phyloP scores from a whole-genome alignment of 2,888 invertebrate species.

The Marasmarcha lunaedactyla region DNA sequence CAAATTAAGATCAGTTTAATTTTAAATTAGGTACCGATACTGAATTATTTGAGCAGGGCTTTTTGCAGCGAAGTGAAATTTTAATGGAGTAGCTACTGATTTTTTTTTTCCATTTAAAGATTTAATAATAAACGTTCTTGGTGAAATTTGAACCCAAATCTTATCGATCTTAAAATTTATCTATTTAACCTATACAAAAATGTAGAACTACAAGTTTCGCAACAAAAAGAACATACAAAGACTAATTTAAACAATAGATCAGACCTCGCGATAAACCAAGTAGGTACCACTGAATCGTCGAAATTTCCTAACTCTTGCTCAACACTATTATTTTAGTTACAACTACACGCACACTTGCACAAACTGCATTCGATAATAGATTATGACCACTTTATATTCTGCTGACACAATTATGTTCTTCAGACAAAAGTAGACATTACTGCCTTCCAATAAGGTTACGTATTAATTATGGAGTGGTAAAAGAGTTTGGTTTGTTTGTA shows the following conservation, averaged over 20 bases:
- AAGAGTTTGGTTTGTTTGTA: neutral
- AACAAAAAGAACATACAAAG: neutral
- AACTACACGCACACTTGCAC: constrained; percentile 37
- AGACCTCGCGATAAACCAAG: constrained; percentile 3
- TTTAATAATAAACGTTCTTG: too few relatives aligned
- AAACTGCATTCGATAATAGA: constrained; percentile 40
- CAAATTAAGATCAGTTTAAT: too few relatives aligned
- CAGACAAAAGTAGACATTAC: constrained; percentile 22
- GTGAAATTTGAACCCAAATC: too few relatives aligned
- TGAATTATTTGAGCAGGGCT: too few relatives aligned
- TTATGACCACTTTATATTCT: constrained; percentile 21
- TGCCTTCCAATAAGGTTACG: rapidly evolving
- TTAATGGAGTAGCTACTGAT: too few relatives aligned
- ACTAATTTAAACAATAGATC: constrained; percentile 1
- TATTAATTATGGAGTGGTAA: neutral
- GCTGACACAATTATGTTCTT: neutral
- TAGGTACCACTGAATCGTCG: constrained; percentile 33
- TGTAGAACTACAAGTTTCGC: neutral
- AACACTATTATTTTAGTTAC: constrained; percentile 49
- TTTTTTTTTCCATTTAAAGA: too few relatives aligned
- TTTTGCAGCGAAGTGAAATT: too few relatives aligned
- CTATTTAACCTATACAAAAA: neutral
- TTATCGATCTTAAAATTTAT: too few relatives aligned
- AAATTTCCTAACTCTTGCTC: constrained; percentile 41
- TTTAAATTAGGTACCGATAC: too few relatives aligned